A percentile compares a stretch with the other conserved stretches of the same genome.
These are phyloP conservation scores for Atta cephalotes DNA, from an alignment of 1,140 invertebrate genomes.

Conservation along the genomic window DNA sequence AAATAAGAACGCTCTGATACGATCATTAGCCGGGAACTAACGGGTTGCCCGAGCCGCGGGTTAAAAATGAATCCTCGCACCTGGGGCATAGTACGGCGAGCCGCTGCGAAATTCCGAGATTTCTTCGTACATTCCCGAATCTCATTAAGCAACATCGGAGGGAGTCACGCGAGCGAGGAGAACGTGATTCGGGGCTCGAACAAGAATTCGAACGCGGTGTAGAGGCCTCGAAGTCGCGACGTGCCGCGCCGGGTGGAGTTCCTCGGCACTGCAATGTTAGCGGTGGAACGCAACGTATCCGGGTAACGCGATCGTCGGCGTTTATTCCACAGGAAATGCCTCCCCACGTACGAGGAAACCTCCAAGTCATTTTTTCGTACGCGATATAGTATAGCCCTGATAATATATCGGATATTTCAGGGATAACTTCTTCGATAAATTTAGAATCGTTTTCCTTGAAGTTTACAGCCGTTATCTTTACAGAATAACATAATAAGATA, in stretches of 20 bases:
- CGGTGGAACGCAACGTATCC: constrained; percentile 31
- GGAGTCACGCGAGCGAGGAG: constrained; percentile 48
- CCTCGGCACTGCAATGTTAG: constrained; percentile 12
- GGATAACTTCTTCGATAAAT: not conserved
- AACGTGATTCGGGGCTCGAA: constrained; percentile 31
- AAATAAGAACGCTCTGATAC: constrained; percentile 52
- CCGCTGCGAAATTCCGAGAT: constrained; percentile 45
- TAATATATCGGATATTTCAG: not conserved
- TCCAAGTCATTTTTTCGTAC: not conserved
- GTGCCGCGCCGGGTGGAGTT: constrained; percentile 43
- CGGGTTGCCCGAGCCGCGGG: constrained; percentile 15
- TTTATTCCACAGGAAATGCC: constrained; percentile 25
- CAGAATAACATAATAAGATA: too few species aligned
- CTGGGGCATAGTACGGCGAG: constrained; percentile 1
- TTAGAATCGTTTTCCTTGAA: not conserved
- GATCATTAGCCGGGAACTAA: constrained; percentile 45
- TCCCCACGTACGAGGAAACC: not conserved
- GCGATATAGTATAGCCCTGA: not conserved
- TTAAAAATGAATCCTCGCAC: constrained; percentile 62
- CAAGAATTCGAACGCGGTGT: constrained; percentile 34
- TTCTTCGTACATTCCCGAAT: constrained; percentile 50
- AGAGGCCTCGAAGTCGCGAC: constrained; percentile 31
- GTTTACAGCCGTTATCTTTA: not conserved
- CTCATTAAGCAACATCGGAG: constrained; percentile 59
- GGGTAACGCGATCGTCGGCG: constrained; percentile 40